Evolutionary conservation across 2,888 invertebrate species (phyloP).

Genomic region (Ceratothoa steindachneri): DNA sequence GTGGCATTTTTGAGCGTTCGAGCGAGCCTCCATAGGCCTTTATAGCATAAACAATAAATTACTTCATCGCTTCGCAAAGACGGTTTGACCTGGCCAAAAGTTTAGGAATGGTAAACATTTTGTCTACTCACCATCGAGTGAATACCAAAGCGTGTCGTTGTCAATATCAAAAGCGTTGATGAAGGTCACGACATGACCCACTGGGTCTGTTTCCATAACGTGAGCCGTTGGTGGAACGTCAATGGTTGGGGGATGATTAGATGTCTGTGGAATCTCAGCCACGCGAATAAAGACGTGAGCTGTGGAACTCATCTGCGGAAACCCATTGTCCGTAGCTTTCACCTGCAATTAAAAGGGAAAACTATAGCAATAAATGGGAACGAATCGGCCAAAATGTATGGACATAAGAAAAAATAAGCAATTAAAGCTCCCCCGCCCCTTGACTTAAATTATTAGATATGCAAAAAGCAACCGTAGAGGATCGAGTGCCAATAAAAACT

Average conservation of each 20-base stretch:
- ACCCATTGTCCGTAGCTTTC: constrained; percentile 73
- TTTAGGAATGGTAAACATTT: too few species aligned
- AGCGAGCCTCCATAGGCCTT: too few species aligned
- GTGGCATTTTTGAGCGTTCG: too few species aligned
- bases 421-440: too few species aligned
- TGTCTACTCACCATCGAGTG: constrained; percentile 33
- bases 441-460: too few species aligned
- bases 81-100: too few species aligned
- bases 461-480: too few species aligned
- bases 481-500: too few species aligned
- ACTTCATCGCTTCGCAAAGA: too few species aligned
- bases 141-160: constrained; percentile 43
- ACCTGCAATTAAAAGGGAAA: constrained; percentile 79
- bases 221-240: constrained; percentile 48
- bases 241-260: constrained; percentile 18
- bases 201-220: constrained; percentile 62
- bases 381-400: not conserved
- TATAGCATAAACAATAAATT: too few species aligned
- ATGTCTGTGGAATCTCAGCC: constrained; percentile 60
- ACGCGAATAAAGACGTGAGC: constrained; percentile 76
- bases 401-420: not conserved
- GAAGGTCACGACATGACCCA: constrained; percentile 79
- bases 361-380: not conserved
- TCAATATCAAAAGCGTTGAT: constrained; percentile 72
- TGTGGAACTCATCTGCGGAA: constrained; percentile 67